These are phyloP conservation scores for Mus pahari DNA, from an alignment of 2,113 vertebrate genomes.

Conservation along the genomic window DNA sequence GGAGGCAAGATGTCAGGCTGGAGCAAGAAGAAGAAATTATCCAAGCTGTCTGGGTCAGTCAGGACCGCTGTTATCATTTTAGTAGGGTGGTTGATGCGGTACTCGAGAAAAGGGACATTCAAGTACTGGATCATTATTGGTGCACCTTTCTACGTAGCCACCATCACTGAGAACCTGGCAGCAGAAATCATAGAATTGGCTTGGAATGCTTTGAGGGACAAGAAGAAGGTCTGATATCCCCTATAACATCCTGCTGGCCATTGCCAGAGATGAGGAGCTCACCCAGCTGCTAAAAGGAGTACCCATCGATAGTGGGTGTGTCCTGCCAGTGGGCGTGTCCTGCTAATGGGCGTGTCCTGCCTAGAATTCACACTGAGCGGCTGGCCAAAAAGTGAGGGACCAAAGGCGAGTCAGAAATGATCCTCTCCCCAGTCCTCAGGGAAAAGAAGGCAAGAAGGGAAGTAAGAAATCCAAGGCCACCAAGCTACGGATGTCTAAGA, in stretches of 20 bases:
- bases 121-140: too few relatives aligned
- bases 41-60: slow-evolving; percentile 94
- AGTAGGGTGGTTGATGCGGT: slow-evolving; percentile 98
- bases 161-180: slow-evolving; percentile 84
- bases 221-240: slow-evolving; percentile 97
- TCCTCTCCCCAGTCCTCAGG: slow-evolving; percentile 92
- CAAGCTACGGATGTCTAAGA: slow-evolving; percentile 89
- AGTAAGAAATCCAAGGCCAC: slow-evolving; percentile 88
- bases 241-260: slow-evolving; percentile 96
- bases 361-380: slow-evolving; percentile 95
- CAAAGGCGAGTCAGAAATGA: slow-evolving; percentile 93
- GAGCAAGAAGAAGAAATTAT: slow-evolving; percentile 98
- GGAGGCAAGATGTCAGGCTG: slow-evolving; percentile 94
- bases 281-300: slow-evolving; percentile 97
- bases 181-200: slow-evolving; percentile 98
- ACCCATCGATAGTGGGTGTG: slow-evolving; percentile 97
- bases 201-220: slow-evolving; percentile 96
- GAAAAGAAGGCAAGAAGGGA: slow-evolving; percentile 92
- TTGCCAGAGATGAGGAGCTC: slow-evolving; percentile 97
- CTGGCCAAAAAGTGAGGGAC: slow-evolving; percentile 96
- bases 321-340: too few relatives aligned
- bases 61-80: slow-evolving; percentile 97
- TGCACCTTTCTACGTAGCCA: slow-evolving; percentile 96
- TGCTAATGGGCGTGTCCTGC: slow-evolving; percentile 96
- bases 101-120: slow-evolving; percentile 92